Evolutionary conservation across 2,888 invertebrate genomes (phyloP).

Genomic region (Cerastoderma edule): DNA sequence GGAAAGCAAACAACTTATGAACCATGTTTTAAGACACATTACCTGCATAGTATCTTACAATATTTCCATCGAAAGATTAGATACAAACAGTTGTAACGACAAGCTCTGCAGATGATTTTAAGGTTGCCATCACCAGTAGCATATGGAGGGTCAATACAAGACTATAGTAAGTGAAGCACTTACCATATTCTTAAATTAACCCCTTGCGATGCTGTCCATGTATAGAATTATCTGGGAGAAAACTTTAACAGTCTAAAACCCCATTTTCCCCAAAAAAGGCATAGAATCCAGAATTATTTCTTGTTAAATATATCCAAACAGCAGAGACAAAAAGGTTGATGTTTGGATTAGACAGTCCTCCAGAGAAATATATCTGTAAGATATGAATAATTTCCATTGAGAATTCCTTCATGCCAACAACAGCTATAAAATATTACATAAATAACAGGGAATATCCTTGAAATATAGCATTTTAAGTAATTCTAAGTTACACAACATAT

Average conservation of each 20-base stretch:
- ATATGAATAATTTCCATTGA: conserved; percentile 28
- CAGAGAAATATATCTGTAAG: conserved; percentile 22
- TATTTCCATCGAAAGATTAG: too few species aligned
- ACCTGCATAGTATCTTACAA: too few species aligned
- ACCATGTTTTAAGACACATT: too few species aligned
- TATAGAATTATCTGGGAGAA: background rate
- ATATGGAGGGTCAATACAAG: too few species aligned
- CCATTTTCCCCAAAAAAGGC: background rate
- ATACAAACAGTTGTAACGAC: too few species aligned
- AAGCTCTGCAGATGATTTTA: too few species aligned
- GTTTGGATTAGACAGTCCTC: conserved; percentile 19
- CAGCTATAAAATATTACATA: conserved; percentile 29
- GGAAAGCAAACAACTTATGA: too few species aligned
- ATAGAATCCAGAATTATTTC: background rate
- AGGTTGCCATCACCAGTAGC: too few species aligned
- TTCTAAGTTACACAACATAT: conserved; percentile 21
- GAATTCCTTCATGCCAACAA: conserved; percentile 23
- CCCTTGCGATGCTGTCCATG: too few species aligned
- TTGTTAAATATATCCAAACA: conserved; percentile 13
- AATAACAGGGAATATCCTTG: conserved; percentile 23
- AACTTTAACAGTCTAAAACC: background rate
- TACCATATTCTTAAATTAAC: too few species aligned
- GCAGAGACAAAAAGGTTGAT: conserved; percentile 25
- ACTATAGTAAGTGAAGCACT: too few species aligned
- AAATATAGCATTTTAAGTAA: conserved; percentile 28